A percentile compares a stretch with the other conserved stretches of the same genome.
phyloP scores from a whole-genome alignment of 2,113 vertebrate species.

The Pseudopipra pipra region DNA sequence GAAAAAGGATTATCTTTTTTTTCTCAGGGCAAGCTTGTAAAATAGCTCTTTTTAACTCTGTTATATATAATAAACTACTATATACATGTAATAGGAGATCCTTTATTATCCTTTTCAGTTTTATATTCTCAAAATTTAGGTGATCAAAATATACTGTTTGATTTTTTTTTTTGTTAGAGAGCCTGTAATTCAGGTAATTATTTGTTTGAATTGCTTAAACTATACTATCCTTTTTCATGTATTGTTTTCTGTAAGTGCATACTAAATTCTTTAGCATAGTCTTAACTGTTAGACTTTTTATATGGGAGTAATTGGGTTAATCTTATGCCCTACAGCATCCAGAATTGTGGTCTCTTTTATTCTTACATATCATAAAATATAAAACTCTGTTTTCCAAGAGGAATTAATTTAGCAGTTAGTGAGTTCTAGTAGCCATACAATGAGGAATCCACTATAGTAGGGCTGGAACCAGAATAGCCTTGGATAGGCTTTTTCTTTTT shows the following conservation, averaged over 20 bases:
- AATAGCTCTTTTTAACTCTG: background rate
- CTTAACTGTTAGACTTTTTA: background rate
- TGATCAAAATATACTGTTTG: background rate
- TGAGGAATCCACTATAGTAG: background rate
- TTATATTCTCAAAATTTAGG: background rate
- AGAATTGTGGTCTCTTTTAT: background rate
- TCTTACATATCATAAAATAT: background rate
- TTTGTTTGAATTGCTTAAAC: background rate
- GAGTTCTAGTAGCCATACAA: background rate
- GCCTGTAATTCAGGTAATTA: background rate
- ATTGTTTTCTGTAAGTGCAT: background rate
- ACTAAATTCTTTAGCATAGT: background rate
- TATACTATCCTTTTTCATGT: background rate
- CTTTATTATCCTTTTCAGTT: background rate
- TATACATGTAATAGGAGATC: rapidly evolving
- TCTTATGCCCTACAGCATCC: background rate
- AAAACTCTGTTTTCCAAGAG: background rate
- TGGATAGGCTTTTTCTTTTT: background rate
- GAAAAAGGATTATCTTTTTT: background rate
- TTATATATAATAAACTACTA: background rate
- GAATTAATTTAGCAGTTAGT: background rate
- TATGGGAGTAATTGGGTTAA: background rate
- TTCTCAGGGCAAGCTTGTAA: background rate
- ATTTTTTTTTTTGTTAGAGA: background rate
- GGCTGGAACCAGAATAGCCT: background rate